Evolutionary conservation across 2,113 vertebrate species (phyloP).

Genomic region (Sinocyclocheilus maitianheensis): DNA sequence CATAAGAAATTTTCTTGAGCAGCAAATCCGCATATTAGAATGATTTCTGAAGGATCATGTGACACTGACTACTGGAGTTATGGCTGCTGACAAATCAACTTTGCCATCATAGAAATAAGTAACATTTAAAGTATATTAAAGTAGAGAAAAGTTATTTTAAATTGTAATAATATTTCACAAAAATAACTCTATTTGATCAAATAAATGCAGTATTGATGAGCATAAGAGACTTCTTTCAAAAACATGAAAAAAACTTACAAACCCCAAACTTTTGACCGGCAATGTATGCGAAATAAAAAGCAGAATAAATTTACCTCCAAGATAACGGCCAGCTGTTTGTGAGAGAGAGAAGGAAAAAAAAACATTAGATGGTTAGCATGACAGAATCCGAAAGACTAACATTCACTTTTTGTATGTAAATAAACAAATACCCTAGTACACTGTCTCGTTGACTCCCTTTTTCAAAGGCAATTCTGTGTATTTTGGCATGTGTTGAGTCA

Average conservation of each 20-base stretch:
- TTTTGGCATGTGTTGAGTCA: background rate
- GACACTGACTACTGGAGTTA: background rate
- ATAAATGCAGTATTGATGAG: background rate
- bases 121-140: background rate
- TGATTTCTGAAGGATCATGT: background rate
- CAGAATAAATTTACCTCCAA: constrained; percentile 50
- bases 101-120: background rate
- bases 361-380: background rate
- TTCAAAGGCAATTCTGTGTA: background rate
- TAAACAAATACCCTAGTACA: background rate
- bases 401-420: background rate
- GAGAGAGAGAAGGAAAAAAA: background rate
- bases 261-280: background rate
- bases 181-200: background rate
- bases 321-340: constrained; percentile 44
- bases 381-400: constrained; percentile 5
- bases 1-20: background rate
- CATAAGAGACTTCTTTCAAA: background rate
- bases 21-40: background rate
- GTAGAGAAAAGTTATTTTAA: background rate
- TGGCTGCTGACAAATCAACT: background rate
- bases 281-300: background rate
- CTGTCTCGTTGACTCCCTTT: background rate
- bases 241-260: background rate
- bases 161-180: background rate